Conservation (phyloP, 2,797 vertebrate genomes). For the Margarornis squamiger region DNA sequence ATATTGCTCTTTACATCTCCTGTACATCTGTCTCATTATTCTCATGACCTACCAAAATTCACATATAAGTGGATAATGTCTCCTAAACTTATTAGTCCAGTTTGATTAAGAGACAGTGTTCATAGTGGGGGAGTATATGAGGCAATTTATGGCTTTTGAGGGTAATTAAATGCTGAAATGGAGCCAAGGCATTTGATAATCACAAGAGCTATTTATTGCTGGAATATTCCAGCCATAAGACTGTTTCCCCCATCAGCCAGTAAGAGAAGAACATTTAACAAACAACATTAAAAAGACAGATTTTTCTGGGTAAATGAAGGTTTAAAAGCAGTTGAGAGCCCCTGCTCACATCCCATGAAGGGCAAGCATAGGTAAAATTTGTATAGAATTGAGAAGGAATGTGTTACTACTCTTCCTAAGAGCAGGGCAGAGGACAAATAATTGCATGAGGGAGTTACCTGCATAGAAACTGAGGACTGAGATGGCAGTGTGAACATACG, state of each 20-base stretch:
- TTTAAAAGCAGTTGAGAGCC: not conserved
- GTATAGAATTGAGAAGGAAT: not conserved
- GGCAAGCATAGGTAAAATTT: not conserved
- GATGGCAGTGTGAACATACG: not conserved
- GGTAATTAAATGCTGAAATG: constrained; percentile 68
- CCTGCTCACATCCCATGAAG: not conserved
- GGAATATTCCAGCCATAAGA: not conserved
- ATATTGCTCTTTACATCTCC: not conserved
- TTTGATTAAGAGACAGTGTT: constrained; percentile 57
- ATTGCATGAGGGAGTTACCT: not conserved
- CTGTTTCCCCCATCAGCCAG: not conserved
- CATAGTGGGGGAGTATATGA: constrained; percentile 47
- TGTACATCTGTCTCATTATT: not conserved
- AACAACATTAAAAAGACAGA: not conserved
- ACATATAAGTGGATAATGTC: constrained; percentile 3
- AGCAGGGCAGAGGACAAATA: not conserved
- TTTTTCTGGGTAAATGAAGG: not conserved
- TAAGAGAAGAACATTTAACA: constrained; percentile 7
- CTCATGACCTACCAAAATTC: constrained; percentile 9
- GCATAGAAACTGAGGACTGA: not conserved
- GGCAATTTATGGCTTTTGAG: constrained; percentile 66
- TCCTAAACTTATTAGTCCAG: constrained; percentile 43
- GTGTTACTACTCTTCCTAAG: not conserved
- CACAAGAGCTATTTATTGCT: constrained; percentile 65
- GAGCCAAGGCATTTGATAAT: constrained; percentile 61